Evolutionary conservation across 2,888 invertebrate species (phyloP), one percentile per base, ranked within the genome.

Genomic region (Abrostola triplasia): DNA sequence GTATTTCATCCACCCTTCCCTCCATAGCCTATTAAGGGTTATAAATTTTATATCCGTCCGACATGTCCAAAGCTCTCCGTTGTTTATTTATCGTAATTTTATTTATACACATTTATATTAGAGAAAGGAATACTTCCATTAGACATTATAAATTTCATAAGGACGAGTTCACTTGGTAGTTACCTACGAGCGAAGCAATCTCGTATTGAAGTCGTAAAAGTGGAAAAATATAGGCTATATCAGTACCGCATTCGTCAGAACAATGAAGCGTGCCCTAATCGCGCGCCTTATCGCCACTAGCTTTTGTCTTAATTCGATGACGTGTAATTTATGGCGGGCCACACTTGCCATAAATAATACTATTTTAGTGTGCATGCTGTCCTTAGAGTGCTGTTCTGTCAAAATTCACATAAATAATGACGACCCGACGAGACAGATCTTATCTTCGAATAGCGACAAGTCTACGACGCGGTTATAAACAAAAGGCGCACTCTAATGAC

Each of bases 401-500:
- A 93, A 93, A 94, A 91, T 91, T 93, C 91, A 91, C 92, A 93
- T 94, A 93, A 93, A 92, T 91, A 93, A 93, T 93, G 90, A 90
- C 87, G 82, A 88, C 84, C 79, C 85, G 86, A 79, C 86, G 85
- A 84, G 86, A 86, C 86, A 80, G 92, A 93, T 93, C 85, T 89
- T 93, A 93, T 93, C 93, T 85, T 68, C 62, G 67, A 76, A 81
- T 80, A 84, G 88, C 88, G 86, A 88, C 90, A 89, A 87, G 84
- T 88, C 90, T 88, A 89, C 88, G 88, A 80, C 84, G 87, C 84
- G 89, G 92, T 91, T 91, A 88, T 92, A 92, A 92, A 93, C 92
- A 92, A 92, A 90, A 89, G 90, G 80, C 86, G 84, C 80, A 77
- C 84, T 89, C 90, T 93, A 93, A 93, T 93, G 91, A 93, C 91